These are phyloP conservation scores for Catocala nupta DNA, from an alignment of 2,888 invertebrate genomes.

Conservation along the genomic window DNA sequence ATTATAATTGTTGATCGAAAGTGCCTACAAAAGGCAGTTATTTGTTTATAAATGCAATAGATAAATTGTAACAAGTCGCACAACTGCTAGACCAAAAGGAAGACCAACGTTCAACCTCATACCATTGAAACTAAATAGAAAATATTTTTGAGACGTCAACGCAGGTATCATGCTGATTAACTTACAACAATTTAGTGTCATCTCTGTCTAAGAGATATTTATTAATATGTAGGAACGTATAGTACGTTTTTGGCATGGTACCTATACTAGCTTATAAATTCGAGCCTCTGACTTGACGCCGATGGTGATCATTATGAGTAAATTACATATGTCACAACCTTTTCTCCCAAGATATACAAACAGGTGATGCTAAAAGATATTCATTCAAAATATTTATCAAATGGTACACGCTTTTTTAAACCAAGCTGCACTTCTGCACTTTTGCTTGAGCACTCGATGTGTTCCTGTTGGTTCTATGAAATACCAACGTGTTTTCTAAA, in stretches of 20 bases:
- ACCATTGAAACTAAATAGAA: constrained; percentile 50
- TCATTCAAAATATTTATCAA: too few species aligned
- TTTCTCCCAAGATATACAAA: too few species aligned
- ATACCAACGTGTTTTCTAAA: too few species aligned
- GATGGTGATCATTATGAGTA: too few species aligned
- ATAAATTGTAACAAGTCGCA: constrained; percentile 63
- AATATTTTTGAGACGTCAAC: constrained; percentile 64
- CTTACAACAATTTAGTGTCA: constrained; percentile 40
- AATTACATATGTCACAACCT: too few species aligned
- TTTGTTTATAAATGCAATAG: constrained; percentile 45
- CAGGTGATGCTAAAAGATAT: too few species aligned
- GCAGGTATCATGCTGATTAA: constrained; percentile 48
- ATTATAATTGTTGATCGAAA: constrained; percentile 43
- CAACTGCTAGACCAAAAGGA: constrained; percentile 73
- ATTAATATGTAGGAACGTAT: constrained; percentile 23
- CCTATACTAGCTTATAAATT: constrained; percentile 27
- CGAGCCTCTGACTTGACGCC: constrained; percentile 13
- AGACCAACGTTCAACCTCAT: constrained; percentile 70
- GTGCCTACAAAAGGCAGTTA: constrained; percentile 47
- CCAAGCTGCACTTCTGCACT: too few species aligned
- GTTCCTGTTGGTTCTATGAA: too few species aligned
- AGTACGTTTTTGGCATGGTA: constrained; percentile 21
- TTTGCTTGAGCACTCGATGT: too few species aligned
- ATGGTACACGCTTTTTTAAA: too few species aligned
- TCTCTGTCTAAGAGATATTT: constrained; percentile 33